A percentile compares a stretch with the other conserved stretches of the same genome.
These are phyloP conservation scores for Caerostris darwini DNA, from an alignment of 1,140 invertebrate genomes.

Conservation along the genomic window DNA sequence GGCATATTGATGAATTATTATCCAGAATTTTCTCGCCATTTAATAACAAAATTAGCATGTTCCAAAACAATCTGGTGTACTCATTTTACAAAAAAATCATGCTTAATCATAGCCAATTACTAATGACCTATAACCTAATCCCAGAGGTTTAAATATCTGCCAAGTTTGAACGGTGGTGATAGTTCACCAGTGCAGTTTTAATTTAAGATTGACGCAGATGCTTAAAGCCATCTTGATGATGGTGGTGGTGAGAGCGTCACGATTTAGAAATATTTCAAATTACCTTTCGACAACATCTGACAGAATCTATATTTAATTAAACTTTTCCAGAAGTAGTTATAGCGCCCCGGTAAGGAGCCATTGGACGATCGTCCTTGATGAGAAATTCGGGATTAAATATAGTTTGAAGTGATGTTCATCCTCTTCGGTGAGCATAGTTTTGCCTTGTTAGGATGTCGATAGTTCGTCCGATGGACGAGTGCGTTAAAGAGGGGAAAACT, in stretches of 20 bases:
- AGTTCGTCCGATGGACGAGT: not conserved
- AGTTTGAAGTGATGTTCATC: not conserved
- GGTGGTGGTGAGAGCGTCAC: not conserved
- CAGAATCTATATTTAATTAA: conserved; percentile 63
- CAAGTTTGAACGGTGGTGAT: not conserved
- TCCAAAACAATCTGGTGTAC: too few relatives aligned
- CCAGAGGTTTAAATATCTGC: not conserved
- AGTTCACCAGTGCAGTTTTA: not conserved
- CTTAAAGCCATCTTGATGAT: conserved; percentile 1
- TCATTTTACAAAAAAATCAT: too few relatives aligned
- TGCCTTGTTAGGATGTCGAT: not conserved
- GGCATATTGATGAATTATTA: too few relatives aligned
- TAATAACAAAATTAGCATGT: too few relatives aligned
- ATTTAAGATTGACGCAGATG: not conserved
- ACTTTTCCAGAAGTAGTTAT: conserved; percentile 4
- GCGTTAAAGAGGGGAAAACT: not conserved
- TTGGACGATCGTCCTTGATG: not conserved
- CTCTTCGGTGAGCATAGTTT: not conserved
- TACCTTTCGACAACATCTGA: conserved; percentile 22
- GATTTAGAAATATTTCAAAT: conserved; percentile 16
- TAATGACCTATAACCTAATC: not conserved
- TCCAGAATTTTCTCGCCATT: too few relatives aligned
- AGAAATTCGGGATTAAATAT: not conserved
- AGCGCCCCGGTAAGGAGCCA: not conserved
- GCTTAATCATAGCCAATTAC: not conserved